Conservation (phyloP, 2,113 vertebrate species). For the Scomber japonicus region DNA sequence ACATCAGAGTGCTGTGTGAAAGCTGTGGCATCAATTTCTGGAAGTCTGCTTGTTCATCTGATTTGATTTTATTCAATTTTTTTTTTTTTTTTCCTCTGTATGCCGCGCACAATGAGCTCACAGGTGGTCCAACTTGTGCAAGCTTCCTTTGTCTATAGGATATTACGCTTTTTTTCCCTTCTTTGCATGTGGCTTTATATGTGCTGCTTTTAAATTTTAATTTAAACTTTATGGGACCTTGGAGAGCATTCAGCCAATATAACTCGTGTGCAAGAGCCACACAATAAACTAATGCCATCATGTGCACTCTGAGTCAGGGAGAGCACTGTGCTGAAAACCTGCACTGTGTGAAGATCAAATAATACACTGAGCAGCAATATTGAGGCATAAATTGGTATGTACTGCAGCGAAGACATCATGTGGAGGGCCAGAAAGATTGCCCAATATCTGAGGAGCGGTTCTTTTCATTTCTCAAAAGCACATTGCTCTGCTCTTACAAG, state of each 20-base stretch:
- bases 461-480: slow-evolving; percentile 18
- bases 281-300: not conserved
- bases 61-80: slow-evolving; percentile 1
- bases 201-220: slow-evolving; percentile 28
- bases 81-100: not conserved
- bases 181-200: slow-evolving; percentile 28
- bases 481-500: slow-evolving; percentile 15
- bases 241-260: slow-evolving; percentile 40
- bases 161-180: not conserved
- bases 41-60: slow-evolving; percentile 27
- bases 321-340: not conserved
- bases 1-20: not conserved
- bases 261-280: slow-evolving; percentile 19
- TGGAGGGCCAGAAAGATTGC: slow-evolving; percentile 25
- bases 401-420: slow-evolving; percentile 19
- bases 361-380: slow-evolving; percentile 32
- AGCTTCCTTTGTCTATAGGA: slow-evolving; percentile 15
- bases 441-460: slow-evolving; percentile 8
- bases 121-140: not conserved
- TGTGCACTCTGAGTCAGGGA: not conserved
- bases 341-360: slow-evolving; percentile 12
- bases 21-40: slow-evolving; percentile 23
- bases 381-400: slow-evolving; percentile 25
- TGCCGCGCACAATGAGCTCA: not conserved
- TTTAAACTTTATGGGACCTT: slow-evolving; percentile 32